Evolutionary conservation across 2,888 invertebrate genomes (phyloP).

Genomic region (Ochropacha duplaris): DNA sequence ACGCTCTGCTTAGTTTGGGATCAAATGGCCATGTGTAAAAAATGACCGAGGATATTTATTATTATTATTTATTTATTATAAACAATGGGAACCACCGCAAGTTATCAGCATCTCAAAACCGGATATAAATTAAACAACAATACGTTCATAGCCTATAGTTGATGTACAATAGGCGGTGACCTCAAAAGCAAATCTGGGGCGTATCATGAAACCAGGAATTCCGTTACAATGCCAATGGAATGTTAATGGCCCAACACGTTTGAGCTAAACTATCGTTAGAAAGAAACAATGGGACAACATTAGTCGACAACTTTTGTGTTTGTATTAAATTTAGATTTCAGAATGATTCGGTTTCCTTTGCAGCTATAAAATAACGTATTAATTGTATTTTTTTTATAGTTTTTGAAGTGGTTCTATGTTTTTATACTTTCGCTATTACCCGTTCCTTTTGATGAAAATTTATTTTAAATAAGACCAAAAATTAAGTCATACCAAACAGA

Average conservation of each 20-base stretch:
- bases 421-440: no score
- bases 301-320: constrained; percentile 5
- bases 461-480: no score
- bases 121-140: constrained; percentile 43
- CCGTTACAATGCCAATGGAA: constrained; percentile 38
- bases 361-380: no score
- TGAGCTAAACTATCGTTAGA: constrained; percentile 26
- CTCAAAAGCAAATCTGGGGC: constrained; percentile 40
- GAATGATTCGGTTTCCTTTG: no score
- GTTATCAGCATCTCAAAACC: constrained; percentile 2
- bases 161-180: constrained; percentile 37
- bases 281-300: constrained; percentile 24
- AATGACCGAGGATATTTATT: no score
- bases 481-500: no score
- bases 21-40: no score
- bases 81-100: constrained; percentile 5
- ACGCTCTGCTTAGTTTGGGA: no score
- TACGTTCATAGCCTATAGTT: constrained; percentile 24
- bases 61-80: no score
- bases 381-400: no score
- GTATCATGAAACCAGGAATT: constrained; percentile 40
- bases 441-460: no score
- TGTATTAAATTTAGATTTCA: background rate
- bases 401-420: no score
- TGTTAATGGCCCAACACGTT: constrained; percentile 44